A percentile compares a stretch with the other conserved stretches of the same genome.
phyloP scores from a whole-genome alignment of 2,797 vertebrate species.

The Galago senegalensis region DNA sequence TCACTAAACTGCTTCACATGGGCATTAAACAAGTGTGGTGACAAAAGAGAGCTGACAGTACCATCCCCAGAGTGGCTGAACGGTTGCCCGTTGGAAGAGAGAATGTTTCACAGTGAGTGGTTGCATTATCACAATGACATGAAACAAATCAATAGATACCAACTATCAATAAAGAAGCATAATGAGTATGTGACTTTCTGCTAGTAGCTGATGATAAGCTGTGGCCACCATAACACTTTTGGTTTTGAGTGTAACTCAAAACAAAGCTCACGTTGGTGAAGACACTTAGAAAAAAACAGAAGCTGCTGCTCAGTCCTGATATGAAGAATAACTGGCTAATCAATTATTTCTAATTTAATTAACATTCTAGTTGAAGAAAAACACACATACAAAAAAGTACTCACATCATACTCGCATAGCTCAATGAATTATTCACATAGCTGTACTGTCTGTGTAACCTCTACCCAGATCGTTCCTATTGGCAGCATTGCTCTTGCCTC shows the following conservation, averaged over 20 bases:
- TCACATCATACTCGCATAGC: neutral
- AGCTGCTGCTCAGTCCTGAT: constrained; percentile 20
- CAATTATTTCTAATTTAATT: constrained; percentile 30
- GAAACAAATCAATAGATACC: constrained; percentile 46
- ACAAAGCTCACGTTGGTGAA: constrained; percentile 34
- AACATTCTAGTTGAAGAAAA: constrained; percentile 47
- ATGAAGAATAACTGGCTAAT: constrained; percentile 3
- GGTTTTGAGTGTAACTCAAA: constrained; percentile 30
- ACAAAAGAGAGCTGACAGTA: constrained; percentile 59
- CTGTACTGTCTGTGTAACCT: neutral
- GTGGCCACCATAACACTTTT: neutral
- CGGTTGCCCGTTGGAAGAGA: neutral
- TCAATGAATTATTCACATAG: neutral
- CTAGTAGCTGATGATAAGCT: neutral
- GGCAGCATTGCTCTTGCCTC: neutral
- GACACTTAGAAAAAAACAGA: constrained; percentile 34
- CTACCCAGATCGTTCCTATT: neutral
- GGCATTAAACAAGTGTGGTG: constrained; percentile 51
- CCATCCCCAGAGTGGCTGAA: neutral
- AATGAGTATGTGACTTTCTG: neutral
- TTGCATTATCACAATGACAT: neutral
- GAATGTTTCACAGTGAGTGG: neutral
- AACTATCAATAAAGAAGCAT: constrained; percentile 45
- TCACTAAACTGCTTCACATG: constrained; percentile 35
- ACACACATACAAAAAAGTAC: neutral